A percentile compares a stretch with the other conserved stretches of the same genome.
These are phyloP conservation scores for Eurypyga helias DNA, from an alignment of 2,113 vertebrate genomes.

Conservation along the genomic window DNA sequence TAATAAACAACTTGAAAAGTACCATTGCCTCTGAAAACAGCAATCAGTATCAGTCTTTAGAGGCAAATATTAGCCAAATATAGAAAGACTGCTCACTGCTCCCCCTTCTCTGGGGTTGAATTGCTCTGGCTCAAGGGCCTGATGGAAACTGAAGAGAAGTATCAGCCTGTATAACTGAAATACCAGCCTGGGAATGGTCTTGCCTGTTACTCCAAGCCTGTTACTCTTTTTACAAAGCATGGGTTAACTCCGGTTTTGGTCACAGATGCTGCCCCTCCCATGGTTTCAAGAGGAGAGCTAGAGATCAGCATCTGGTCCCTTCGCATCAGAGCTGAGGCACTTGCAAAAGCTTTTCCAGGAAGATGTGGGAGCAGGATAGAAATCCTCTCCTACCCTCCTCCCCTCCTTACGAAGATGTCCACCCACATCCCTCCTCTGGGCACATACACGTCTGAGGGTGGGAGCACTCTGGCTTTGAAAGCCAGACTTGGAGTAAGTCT, in stretches of 20 bases:
- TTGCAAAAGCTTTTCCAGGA: not conserved
- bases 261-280: not conserved
- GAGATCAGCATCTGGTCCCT: not conserved
- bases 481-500: not conserved
- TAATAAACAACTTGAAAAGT: not conserved
- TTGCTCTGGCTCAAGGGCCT: not conserved
- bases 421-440: fast-evolving
- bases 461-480: not conserved
- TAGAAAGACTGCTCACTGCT: not conserved
- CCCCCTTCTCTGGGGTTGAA: not conserved
- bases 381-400: not conserved
- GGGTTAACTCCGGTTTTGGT: not conserved
- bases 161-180: not conserved
- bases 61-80: not conserved
- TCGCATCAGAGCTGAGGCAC: not conserved
- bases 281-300: not conserved
- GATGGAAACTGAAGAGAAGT: not conserved
- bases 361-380: fast-evolving
- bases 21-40: not conserved
- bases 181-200: not conserved
- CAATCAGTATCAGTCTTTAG: not conserved
- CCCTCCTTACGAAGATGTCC: not conserved
- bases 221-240: not conserved
- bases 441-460: fast-evolving
- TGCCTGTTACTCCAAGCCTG: not conserved